Percentiles rank a stretch among this genome's conserved stretches.
phyloP scores from a whole-genome alignment of 1,140 invertebrate genomes.

The Protaetia brevitarsis region DNA sequence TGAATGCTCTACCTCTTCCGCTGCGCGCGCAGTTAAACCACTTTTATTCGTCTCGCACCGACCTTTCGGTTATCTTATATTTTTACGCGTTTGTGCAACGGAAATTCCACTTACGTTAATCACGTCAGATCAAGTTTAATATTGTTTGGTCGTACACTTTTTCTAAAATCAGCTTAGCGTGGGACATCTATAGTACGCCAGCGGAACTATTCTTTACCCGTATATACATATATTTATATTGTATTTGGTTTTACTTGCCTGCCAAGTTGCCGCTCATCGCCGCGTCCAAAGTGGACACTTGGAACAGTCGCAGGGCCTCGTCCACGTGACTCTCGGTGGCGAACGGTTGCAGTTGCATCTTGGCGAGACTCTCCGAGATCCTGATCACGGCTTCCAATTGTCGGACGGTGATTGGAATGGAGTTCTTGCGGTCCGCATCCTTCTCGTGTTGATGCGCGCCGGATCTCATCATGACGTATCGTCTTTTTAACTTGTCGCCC shows the following conservation, averaged over 20 bases:
- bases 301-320: constrained; percentile 97
- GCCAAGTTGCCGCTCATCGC: constrained; percentile 88
- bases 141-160: no score
- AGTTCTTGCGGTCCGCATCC: constrained; percentile 71
- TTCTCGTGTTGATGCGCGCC: constrained; percentile 77
- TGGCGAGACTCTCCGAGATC: constrained; percentile 95
- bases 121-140: no score
- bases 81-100: no score
- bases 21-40: no score
- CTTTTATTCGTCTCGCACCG: no score
- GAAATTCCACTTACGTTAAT: no score
- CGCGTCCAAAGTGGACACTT: constrained; percentile 96
- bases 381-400: constrained; percentile 97
- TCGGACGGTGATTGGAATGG: constrained; percentile 94
- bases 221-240: no score
- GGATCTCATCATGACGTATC: constrained; percentile 94
- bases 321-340: constrained; percentile 90
- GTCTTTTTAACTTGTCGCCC: constrained; percentile 89
- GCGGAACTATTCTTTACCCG: no score
- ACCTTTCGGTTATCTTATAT: no score
- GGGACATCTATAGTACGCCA: no score
- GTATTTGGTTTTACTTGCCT: constrained; percentile 56
- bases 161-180: no score
- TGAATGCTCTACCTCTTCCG: no score
- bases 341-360: constrained; percentile 96